Evolutionary conservation across 1,140 invertebrate genomes (phyloP).

Genomic region (Brachionus manjavacas): DNA sequence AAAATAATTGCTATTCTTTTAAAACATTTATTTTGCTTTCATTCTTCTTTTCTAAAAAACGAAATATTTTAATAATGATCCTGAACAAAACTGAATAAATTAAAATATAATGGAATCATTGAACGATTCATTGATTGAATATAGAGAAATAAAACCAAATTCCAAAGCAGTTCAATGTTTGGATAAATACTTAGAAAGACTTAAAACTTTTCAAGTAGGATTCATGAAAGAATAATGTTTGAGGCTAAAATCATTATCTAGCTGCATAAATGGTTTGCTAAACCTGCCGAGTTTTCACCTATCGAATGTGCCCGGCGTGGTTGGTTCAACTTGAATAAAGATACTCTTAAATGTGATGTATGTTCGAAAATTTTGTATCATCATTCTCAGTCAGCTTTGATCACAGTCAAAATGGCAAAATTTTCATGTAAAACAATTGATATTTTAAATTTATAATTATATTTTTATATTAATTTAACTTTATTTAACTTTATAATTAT

Average conservation of each 20-base stretch:
- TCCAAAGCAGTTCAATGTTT: not conserved
- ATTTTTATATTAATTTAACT: not conserved
- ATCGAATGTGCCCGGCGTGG: constrained; percentile 39
- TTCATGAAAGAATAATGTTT: not conserved
- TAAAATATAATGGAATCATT: not conserved
- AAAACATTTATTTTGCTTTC: not conserved
- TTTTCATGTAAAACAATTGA: not conserved
- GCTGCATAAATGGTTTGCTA: constrained; percentile 39
- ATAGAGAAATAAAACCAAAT: constrained; percentile 7
- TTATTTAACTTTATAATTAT: not conserved
- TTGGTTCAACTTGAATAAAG: constrained; percentile 7
- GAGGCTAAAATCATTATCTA: not conserved
- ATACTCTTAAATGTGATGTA: not conserved
- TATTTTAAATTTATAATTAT: too few relatives aligned
- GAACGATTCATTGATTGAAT: constrained; percentile 4
- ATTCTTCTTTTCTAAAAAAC: not conserved
- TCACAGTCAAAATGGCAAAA: not conserved
- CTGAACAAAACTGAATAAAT: not conserved
- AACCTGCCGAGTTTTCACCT: constrained; percentile 1
- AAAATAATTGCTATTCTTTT: not conserved
- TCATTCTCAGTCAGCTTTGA: constrained; percentile 6
- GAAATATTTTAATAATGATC: not conserved
- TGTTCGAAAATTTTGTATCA: constrained; percentile 29
- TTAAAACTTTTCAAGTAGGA: constrained; percentile 20
- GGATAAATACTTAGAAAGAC: constrained; percentile 12